Percentiles rank a stretch among this genome's conserved stretches.
These are phyloP conservation scores for Barypeithes pellucidus DNA, from an alignment of 2,888 invertebrate species.

Conservation along the genomic window DNA sequence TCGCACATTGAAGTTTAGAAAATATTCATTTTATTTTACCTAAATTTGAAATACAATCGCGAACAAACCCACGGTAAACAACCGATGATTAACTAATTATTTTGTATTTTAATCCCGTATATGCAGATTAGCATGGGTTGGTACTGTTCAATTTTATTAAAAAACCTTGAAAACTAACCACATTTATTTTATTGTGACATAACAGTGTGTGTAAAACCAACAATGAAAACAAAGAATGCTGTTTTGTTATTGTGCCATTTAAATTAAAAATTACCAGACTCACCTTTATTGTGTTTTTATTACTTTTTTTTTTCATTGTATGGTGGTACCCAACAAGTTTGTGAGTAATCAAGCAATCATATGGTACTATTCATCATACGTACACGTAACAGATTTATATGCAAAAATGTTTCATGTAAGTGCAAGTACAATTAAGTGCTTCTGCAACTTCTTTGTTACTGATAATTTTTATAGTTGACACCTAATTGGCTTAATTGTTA, in stretches of 20 bases:
- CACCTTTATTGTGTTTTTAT: conserved; percentile 43
- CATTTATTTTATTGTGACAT: conserved; percentile 48
- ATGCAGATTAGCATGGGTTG: conserved; percentile 42
- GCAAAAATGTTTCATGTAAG: neutral
- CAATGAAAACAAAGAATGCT: conserved; percentile 40
- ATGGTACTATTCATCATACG: conserved; percentile 1
- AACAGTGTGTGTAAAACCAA: conserved; percentile 37
- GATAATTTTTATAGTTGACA: neutral
- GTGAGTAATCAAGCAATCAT: conserved; percentile 24
- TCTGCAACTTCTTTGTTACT: neutral
- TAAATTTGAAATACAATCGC: no score
- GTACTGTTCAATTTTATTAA: conserved; percentile 39
- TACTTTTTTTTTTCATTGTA: conserved; percentile 24
- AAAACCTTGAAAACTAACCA: conserved; percentile 47
- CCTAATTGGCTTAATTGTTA: conserved; percentile 1
- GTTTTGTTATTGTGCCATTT: conserved; percentile 33
- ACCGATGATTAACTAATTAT: conserved; percentile 1
- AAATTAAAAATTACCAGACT: conserved; percentile 47
- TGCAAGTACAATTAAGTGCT: neutral
- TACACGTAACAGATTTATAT: neutral
- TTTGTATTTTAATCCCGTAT: conserved; percentile 10
- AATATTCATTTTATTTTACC: no score
- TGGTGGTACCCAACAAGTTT: conserved; percentile 23
- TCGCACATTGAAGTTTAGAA: no score
- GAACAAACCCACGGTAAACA: conserved; percentile 1